Conservation (phyloP, 2,888 invertebrate species). For the Fabriciana adippe region DNA sequence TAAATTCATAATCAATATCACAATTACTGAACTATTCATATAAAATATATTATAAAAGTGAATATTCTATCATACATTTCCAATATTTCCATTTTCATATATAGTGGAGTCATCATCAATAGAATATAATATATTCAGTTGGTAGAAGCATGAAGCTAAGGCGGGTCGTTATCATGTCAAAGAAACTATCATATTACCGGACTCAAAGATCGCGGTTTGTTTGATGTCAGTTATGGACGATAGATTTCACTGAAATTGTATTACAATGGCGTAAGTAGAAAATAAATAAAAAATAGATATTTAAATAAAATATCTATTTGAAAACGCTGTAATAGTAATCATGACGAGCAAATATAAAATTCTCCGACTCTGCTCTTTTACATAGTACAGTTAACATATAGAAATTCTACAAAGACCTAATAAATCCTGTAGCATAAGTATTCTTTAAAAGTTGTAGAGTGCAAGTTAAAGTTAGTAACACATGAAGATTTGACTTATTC, state of each 20-base stretch:
- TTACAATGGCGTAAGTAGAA: slow-evolving; percentile 3
- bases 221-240: slow-evolving; percentile 55
- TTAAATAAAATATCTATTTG: not conserved
- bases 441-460: too few relatives aligned
- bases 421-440: too few relatives aligned
- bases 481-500: not conserved
- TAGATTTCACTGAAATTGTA: slow-evolving; percentile 29
- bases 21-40: not conserved
- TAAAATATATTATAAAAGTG: slow-evolving; percentile 1
- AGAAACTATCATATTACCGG: slow-evolving; percentile 77
- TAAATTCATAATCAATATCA: not conserved
- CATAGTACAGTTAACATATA: too few relatives aligned
- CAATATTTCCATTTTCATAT: slow-evolving; percentile 56
- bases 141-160: slow-evolving; percentile 58
- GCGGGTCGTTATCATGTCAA: slow-evolving; percentile 79
- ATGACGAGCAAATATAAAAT: too few relatives aligned
- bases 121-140: slow-evolving; percentile 72
- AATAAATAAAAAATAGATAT: not conserved
- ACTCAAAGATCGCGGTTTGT: slow-evolving; percentile 75
- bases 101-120: slow-evolving; percentile 53
- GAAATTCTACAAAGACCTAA: too few relatives aligned
- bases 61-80: slow-evolving; percentile 48
- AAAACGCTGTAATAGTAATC: too few relatives aligned
- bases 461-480: not conserved
- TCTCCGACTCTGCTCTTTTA: too few relatives aligned